These are phyloP conservation scores for Hypsopygia costalis DNA, from an alignment of 2,888 invertebrate species.

Conservation along the genomic window DNA sequence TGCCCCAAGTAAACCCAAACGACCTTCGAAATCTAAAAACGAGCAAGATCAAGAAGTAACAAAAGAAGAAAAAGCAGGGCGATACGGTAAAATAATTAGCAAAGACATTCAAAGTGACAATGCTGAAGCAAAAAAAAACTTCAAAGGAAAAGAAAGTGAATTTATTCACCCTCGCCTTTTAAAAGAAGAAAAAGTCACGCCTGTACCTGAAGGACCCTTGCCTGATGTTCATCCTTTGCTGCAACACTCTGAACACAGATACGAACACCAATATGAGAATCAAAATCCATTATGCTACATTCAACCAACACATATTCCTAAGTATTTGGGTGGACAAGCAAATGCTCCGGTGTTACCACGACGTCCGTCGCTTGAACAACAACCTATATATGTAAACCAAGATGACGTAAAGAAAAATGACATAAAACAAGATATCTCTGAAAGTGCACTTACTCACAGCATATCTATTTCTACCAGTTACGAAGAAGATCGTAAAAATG, in stretches of 20 bases:
- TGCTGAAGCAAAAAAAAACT: conserved; percentile 77
- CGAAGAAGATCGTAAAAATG: conserved; percentile 49
- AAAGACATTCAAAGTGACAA: conserved; percentile 62
- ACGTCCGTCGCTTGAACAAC: conserved; percentile 52
- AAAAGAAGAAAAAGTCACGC: conserved; percentile 74
- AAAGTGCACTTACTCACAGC: conserved; percentile 67
- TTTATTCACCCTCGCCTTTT: conserved; percentile 70
- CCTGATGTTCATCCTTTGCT: conserved; percentile 83
- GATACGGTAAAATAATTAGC: conserved; percentile 65
- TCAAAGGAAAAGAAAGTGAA: conserved; percentile 79
- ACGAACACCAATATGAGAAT: conserved; percentile 82
- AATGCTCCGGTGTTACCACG: conserved; percentile 59
- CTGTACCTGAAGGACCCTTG: conserved; percentile 65
- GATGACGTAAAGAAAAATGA: conserved; percentile 58
- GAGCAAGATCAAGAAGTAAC: conserved; percentile 44
- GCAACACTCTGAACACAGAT: conserved; percentile 89
- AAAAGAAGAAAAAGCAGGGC: conserved; percentile 44
- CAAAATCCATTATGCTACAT: conserved; percentile 74
- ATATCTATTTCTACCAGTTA: conserved; percentile 71
- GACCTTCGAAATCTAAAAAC: conserved; percentile 57
- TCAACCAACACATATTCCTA: conserved; percentile 82
- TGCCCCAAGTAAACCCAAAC: conserved; percentile 68
- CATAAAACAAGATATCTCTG: conserved; percentile 48
- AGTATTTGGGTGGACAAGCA: conserved; percentile 80
- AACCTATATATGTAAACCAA: conserved; percentile 75